Percentiles rank a stretch among this genome's conserved stretches.
Evolutionary conservation across 2,797 vertebrate genomes (phyloP).

Genomic region (Peromyscus nudipes): DNA sequence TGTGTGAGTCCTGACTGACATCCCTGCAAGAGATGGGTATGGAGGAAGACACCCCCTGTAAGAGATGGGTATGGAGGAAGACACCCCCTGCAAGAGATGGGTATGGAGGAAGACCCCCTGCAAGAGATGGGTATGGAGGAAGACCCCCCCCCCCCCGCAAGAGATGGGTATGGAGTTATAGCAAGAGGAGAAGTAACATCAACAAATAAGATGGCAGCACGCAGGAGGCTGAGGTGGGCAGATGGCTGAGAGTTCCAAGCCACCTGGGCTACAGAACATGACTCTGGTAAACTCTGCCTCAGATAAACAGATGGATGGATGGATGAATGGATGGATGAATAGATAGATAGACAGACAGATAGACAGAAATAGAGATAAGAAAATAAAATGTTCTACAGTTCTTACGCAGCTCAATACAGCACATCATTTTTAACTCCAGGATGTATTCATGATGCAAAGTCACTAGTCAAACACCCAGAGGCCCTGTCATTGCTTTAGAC

Average conservation of each 20-base stretch:
- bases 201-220: neutral
- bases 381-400: neutral
- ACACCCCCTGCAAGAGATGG: no score
- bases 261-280: neutral
- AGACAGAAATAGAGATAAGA: neutral
- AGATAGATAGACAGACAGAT: neutral
- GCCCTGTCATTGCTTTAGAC: neutral
- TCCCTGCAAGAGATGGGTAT: no score
- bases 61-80: no score
- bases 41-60: no score
- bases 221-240: neutral
- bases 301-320: neutral
- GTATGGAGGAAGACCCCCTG: no score
- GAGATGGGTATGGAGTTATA: neutral
- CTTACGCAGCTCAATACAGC: neutral
- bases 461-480: neutral
- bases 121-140: neutral
- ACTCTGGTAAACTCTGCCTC: neutral
- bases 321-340: no score
- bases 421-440: neutral
- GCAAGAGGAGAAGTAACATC: neutral
- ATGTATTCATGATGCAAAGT: slow-evolving; percentile 6
- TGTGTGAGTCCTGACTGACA: neutral
- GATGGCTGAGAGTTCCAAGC: neutral
- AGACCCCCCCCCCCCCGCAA: no score